Conservation (phyloP, 2,113 vertebrate species). For the Uria aalge region DNA sequence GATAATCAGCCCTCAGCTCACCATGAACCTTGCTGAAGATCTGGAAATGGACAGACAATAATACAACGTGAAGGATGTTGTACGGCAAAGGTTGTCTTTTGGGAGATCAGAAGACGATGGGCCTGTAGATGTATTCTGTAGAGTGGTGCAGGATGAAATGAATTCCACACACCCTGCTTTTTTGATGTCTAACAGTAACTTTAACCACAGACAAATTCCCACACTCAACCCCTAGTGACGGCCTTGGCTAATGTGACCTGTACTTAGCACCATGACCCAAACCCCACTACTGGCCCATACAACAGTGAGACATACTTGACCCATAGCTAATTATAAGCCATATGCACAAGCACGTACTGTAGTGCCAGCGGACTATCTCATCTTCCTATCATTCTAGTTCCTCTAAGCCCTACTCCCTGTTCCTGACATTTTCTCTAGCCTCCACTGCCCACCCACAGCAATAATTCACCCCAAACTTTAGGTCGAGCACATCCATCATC, state of each 20-base stretch:
- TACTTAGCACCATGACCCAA: not conserved
- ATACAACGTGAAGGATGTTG: not conserved
- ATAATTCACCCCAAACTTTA: not conserved
- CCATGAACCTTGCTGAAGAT: not conserved
- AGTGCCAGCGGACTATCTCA: not conserved
- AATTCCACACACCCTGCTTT: not conserved
- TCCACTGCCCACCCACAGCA: not conserved
- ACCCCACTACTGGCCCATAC: not conserved
- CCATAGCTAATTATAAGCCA: not conserved
- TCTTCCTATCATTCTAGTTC: not conserved
- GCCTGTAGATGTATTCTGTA: not conserved
- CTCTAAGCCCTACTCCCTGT: not conserved
- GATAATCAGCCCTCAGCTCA: not conserved
- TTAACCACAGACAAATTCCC: not conserved
- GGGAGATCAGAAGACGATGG: not conserved
- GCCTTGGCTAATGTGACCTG: not conserved
- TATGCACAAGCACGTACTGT: not conserved
- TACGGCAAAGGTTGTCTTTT: not conserved
- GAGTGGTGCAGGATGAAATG: accelerated
- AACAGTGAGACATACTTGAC: not conserved
- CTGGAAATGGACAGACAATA: not conserved
- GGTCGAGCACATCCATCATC: not conserved
- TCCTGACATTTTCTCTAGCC: not conserved
- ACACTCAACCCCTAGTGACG: not conserved
- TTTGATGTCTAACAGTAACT: not conserved